Base-by-base conservation (phyloP, 53 echinoderm and acorn worm species). In the Hippasteria phrygiana region DNA sequence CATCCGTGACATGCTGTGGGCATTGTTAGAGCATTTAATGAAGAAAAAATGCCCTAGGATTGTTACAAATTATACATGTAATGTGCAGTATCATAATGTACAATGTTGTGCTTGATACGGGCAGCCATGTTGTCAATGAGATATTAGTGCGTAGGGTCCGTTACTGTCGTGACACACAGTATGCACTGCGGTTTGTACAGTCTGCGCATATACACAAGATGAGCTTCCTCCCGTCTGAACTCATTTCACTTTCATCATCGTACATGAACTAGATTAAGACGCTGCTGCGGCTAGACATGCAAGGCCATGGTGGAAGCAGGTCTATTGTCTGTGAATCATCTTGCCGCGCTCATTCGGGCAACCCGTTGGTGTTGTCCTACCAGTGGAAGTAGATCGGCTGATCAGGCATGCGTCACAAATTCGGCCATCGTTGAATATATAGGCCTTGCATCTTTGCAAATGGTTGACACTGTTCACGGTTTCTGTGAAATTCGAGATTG, bases 221-320 rank as follows among this genome's bases (percentile, higher is more conserved):
- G n/a, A n/a, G 81, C 81, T 65, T 78, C 43, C 47, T 36, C 37
- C 51, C 69, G 35, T 5, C 40, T 85, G 69, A 85, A 50, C 70
- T 36, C 70, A 71, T 85, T 48, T 33, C 47, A 71, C 26, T 70
- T 69, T 83, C 48, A 71, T 70, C 71, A 22, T 75, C 29, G 45
- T 50, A 48, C 75, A 53, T 85, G 85, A 85, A 85, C 85, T 85
- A 85, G 85, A 64, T 85, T 43, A 70, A 69, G 71, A 70, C 18
- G 79, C 74, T n/a, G 75, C 50, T 22, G 24, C 16, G 48, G 85
- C 71, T 34, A 85, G 85, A 85, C 85, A 51, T 17, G 24, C 85
- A 85, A 85, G 71, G 85, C 69, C 70, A 36, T 53, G 69, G 37
- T 66, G 20, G 36, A 8, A 48, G 54, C 26, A 41, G 36, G 47